phyloP scores from a whole-genome alignment of 35 echinoderm and acorn worm genomes.

The Amphiura filiformis region DNA sequence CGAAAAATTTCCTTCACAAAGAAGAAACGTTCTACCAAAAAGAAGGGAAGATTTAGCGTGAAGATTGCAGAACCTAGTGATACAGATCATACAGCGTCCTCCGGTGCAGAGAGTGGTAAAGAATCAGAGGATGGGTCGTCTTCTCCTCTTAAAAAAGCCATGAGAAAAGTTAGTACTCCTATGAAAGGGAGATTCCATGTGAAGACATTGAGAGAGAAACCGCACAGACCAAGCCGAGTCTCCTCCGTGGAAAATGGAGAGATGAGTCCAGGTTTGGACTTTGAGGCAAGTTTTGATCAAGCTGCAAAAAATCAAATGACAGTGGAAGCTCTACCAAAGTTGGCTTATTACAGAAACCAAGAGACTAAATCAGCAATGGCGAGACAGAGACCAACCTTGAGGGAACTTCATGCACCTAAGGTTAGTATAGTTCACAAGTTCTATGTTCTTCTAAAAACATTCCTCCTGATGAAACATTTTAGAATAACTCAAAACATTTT shows the following conservation, averaged over 20 bases:
- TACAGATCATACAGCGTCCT: background rate
- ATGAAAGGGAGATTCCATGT: background rate
- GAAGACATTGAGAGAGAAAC: background rate
- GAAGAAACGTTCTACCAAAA: background rate
- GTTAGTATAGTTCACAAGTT: too few relatives aligned
- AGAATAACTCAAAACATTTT: too few relatives aligned
- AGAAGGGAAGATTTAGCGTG: background rate
- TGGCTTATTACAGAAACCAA: conserved; percentile 75
- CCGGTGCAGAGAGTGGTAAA: background rate
- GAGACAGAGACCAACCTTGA: conserved; percentile 70
- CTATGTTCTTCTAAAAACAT: too few relatives aligned
- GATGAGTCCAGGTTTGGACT: background rate
- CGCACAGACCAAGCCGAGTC: background rate
- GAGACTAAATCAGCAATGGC: conserved; percentile 44
- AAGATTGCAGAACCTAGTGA: background rate
- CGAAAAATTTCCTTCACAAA: background rate
- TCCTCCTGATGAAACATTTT: too few relatives aligned
- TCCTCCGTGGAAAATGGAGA: background rate
- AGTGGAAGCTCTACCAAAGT: conserved; percentile 58
- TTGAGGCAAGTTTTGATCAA: background rate
- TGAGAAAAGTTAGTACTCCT: background rate
- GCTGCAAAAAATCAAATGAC: conserved; percentile 12
- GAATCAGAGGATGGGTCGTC: background rate
- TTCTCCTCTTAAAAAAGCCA: background rate
- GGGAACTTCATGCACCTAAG: conserved; percentile 76